A percentile compares a stretch with the other conserved stretches of the same genome.
Evolutionary conservation across 1,140 invertebrate genomes (phyloP).

Genomic region (Vanessa tameamea): DNA sequence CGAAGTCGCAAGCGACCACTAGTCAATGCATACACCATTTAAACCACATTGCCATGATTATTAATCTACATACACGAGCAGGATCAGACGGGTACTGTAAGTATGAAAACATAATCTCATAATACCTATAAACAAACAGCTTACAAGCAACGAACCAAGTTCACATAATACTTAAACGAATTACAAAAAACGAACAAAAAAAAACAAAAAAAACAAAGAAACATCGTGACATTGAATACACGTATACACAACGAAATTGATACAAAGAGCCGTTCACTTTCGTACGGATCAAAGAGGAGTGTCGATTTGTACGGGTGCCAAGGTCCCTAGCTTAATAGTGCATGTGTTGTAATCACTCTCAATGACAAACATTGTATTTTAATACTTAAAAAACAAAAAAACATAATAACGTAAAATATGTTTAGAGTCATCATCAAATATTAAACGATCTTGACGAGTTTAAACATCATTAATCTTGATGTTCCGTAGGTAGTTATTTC

Average conservation of each 20-base stretch:
- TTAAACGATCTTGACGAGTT: not conserved
- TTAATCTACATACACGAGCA: too few relatives aligned
- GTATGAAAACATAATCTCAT: too few relatives aligned
- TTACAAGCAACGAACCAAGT: too few relatives aligned
- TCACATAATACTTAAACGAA: too few relatives aligned
- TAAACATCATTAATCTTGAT: not conserved
- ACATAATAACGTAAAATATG: slow-evolving; percentile 6
- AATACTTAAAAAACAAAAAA: not conserved
- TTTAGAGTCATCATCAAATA: not conserved
- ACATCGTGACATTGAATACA: slow-evolving; percentile 4
- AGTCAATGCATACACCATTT: too few relatives aligned
- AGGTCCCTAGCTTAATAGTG: slow-evolving; percentile 4
- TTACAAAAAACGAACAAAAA: not conserved
- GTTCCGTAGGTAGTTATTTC: not conserved
- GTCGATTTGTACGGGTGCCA: slow-evolving; percentile 8
- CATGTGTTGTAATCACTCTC: slow-evolving; percentile 14
- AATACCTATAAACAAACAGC: too few relatives aligned
- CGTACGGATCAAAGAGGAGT: not conserved
- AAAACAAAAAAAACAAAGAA: not conserved
- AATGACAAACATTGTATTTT: slow-evolving; percentile 6
- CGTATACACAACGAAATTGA: not conserved
- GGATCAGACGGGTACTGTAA: too few relatives aligned
- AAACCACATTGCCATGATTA: too few relatives aligned
- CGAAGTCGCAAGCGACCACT: too few relatives aligned
- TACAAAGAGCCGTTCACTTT: slow-evolving; percentile 10